Base-by-base conservation (phyloP, 2,797 vertebrate genomes). In the Sebastes nivosus region DNA sequence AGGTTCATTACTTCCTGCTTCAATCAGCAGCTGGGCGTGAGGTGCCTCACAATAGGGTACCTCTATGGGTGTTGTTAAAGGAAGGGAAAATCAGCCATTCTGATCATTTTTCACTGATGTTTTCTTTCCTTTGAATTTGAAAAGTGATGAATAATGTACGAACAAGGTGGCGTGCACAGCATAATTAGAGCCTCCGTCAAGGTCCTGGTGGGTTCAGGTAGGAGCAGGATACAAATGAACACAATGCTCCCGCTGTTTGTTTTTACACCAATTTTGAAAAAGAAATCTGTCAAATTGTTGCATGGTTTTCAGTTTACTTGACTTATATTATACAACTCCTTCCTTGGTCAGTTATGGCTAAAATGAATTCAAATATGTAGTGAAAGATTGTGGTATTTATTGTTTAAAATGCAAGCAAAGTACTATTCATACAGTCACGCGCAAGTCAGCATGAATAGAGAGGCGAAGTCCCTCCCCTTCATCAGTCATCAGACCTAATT, bases 141-240 rank as follows among this genome's bases (percentile, higher is more conserved):
- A 67, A 30, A 67, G 14, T 5, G 22, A 72, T 75, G 46, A 81
- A 68, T 80, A 77, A 72, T 50, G 18, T 38, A 72, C 25, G 12
- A 54, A 22, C 6, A 20, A 36, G 1, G 30, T 42, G 54, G 46
- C 11, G 0, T 59, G 64, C 30, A 30, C 60, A 54, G 29, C 16
- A 59, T 69, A 64, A 83, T 73, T 68, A 80, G 24, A 78, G 63
- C 3, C 14, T 83, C 14, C 18, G 13, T 55, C 65, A 64, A 22
- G 29, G 36, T 61, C 27, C 34, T 20, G 3, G 25, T 46, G 55
- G 11, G 61, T 36, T 73, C 29, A 30, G 14, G 34, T 14, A 22
- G 14, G 4, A 16, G 1, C 18, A 22, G 12, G 9, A 27, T 4
- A n/a, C 50, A 52, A 46, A 46, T 46, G 42, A 46, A 18, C 42